Evolutionary conservation across 1,140 invertebrate species (phyloP).

Genomic region (Drosophila dunni): DNA sequence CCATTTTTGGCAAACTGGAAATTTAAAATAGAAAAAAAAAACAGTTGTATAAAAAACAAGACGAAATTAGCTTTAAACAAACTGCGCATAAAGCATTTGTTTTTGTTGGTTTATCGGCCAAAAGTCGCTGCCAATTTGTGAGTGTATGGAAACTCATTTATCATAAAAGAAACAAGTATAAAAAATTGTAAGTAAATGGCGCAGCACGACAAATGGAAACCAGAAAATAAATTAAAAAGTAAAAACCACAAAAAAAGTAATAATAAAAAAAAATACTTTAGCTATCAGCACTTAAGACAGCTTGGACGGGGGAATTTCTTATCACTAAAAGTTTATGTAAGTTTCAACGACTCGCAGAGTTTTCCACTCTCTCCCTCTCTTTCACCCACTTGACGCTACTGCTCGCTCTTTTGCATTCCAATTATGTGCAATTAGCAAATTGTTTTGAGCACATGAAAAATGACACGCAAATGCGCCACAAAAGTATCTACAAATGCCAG

Average conservation of each 20-base stretch:
- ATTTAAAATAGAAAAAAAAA: slow-evolving; percentile 10
- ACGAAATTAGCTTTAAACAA: slow-evolving; percentile 10
- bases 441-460: slow-evolving; percentile 28
- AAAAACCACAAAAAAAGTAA: background rate
- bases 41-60: background rate
- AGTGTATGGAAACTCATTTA: slow-evolving; percentile 63
- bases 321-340: slow-evolving; percentile 35
- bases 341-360: slow-evolving; percentile 18
- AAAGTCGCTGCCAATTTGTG: slow-evolving; percentile 48
- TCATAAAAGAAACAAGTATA: slow-evolving; percentile 40
- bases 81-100: slow-evolving; percentile 41
- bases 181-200: slow-evolving; percentile 49
- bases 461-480: slow-evolving; percentile 37
- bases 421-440: slow-evolving; percentile 44
- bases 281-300: slow-evolving; percentile 41
- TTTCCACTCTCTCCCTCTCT: background rate
- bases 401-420: background rate
- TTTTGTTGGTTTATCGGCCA: slow-evolving; percentile 59
- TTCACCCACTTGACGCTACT: background rate
- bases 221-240: slow-evolving; percentile 27
- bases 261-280: slow-evolving; percentile 10
- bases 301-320: slow-evolving; percentile 20
- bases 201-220: slow-evolving; percentile 57
- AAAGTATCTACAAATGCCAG: slow-evolving; percentile 29
- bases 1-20: slow-evolving; percentile 69